Percentiles rank a stretch among this genome's conserved stretches.
These are phyloP conservation scores for Pyrgus malvae DNA, from an alignment of 2,888 invertebrate genomes.

Conservation along the genomic window DNA sequence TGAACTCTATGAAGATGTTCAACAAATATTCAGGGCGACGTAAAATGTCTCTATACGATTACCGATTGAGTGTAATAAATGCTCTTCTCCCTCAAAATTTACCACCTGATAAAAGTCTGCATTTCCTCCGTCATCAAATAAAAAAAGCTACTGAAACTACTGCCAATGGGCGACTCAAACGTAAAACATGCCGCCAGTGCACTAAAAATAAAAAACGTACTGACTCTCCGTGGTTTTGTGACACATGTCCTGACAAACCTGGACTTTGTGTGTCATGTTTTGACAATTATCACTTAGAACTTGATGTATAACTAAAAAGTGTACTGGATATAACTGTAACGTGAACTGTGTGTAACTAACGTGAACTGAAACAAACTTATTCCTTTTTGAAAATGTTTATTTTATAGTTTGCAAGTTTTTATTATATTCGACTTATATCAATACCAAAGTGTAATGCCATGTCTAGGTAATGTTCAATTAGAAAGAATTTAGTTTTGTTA, in stretches of 20 bases:
- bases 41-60: slow-evolving; percentile 19
- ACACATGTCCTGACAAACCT: slow-evolving; percentile 27
- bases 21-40: slow-evolving; percentile 30
- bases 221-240: slow-evolving; percentile 29
- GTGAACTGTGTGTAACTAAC: too few relatives aligned
- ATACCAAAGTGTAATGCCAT: too few relatives aligned
- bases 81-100: not conserved
- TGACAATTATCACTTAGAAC: slow-evolving; percentile 7
- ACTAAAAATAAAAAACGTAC: slow-evolving; percentile 26
- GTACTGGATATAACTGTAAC: too few relatives aligned
- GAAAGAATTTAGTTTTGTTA: too few relatives aligned
- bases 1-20: slow-evolving; percentile 30
- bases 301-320: not conserved
- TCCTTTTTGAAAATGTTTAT: too few relatives aligned
- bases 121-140: not conserved
- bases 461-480: too few relatives aligned
- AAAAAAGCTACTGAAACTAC: slow-evolving; percentile 10
- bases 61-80: not conserved
- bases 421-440: too few relatives aligned
- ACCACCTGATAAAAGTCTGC: too few relatives aligned
- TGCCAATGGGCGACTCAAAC: slow-evolving; percentile 23
- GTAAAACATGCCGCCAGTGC: slow-evolving; percentile 27
- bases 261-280: slow-evolving; percentile 29
- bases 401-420: too few relatives aligned
- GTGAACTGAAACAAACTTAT: too few relatives aligned